phyloP scores from a whole-genome alignment of 2,888 invertebrate species.

The Gasteruption jaculator region DNA sequence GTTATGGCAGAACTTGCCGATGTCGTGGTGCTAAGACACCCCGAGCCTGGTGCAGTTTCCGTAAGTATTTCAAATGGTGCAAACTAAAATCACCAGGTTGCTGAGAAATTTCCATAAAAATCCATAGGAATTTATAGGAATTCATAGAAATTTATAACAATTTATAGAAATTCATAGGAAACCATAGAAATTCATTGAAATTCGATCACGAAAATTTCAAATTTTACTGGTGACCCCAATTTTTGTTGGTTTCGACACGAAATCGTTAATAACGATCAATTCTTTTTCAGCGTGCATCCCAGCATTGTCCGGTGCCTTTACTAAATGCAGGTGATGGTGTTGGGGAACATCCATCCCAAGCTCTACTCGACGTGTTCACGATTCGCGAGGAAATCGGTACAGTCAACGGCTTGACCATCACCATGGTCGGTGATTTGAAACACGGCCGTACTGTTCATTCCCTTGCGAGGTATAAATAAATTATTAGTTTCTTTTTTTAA shows the following conservation, averaged over 20 bases:
- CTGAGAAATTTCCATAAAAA: neutral
- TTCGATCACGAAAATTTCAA: too few species aligned
- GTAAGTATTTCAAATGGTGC: too few species aligned
- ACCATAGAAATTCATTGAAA: too few species aligned
- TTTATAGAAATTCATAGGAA: too few species aligned
- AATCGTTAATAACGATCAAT: constrained; percentile 1
- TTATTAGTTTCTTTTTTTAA: too few species aligned
- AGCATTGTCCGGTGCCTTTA: constrained; percentile 82
- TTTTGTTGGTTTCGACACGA: too few species aligned
- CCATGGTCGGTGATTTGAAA: constrained; percentile 97
- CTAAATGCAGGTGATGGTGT: constrained; percentile 98
- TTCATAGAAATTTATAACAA: too few species aligned
- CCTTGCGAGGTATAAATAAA: constrained; percentile 64
- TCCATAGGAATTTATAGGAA: too few species aligned
- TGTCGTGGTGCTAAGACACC: constrained; percentile 90
- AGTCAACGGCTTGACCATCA: constrained; percentile 94
- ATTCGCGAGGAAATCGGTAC: constrained; percentile 99
- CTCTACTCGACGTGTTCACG: constrained; percentile 93
- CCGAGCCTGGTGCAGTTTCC: constrained; percentile 83
- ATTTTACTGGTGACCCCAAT: too few species aligned
- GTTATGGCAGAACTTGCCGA: constrained; percentile 92
- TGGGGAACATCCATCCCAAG: constrained; percentile 97
- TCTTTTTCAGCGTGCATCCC: constrained; percentile 67
- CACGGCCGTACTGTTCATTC: constrained; percentile 99
- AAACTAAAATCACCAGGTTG: neutral